Conservation (phyloP, 2,888 invertebrate species). For the Heliconius ethilla region DNA sequence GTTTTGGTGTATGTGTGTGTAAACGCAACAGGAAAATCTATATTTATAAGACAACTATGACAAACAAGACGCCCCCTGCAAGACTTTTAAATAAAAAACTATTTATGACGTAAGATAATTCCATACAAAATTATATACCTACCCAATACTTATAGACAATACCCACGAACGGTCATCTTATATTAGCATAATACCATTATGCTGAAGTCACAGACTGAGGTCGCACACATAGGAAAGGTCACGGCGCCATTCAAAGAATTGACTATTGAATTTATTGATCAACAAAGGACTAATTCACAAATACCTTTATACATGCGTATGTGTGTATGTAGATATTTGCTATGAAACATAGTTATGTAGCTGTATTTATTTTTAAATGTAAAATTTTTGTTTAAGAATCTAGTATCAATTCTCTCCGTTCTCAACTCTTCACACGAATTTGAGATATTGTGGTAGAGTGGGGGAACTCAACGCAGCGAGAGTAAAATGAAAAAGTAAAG, state of each 20-base stretch:
- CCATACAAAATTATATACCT: background rate
- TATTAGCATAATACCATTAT: conserved; percentile 12
- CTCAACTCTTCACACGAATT: too few relatives aligned
- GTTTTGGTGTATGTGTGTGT: too few relatives aligned
- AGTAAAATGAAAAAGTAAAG: too few relatives aligned
- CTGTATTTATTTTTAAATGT: background rate
- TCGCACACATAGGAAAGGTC: conserved; percentile 13
- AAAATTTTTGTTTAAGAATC: background rate
- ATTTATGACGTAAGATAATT: background rate
- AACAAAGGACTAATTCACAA: conserved; percentile 15
- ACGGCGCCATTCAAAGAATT: conserved; percentile 7
- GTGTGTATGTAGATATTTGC: background rate
- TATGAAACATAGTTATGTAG: background rate
- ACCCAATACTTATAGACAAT: background rate
- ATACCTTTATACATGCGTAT: background rate
- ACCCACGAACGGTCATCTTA: conserved; percentile 2
- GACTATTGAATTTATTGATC: conserved; percentile 7
- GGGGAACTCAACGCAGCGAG: too few relatives aligned
- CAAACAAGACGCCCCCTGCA: too few relatives aligned
- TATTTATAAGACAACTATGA: too few relatives aligned
- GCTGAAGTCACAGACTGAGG: conserved; percentile 6
- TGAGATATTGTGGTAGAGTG: too few relatives aligned
- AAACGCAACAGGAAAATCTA: too few relatives aligned
- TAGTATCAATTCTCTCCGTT: too few relatives aligned
- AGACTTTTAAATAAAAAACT: too few relatives aligned